Percentiles rank a stretch among this genome's conserved stretches.
These are phyloP conservation scores for Hyles vespertilio DNA, from an alignment of 1,140 invertebrate genomes.

Conservation along the genomic window DNA sequence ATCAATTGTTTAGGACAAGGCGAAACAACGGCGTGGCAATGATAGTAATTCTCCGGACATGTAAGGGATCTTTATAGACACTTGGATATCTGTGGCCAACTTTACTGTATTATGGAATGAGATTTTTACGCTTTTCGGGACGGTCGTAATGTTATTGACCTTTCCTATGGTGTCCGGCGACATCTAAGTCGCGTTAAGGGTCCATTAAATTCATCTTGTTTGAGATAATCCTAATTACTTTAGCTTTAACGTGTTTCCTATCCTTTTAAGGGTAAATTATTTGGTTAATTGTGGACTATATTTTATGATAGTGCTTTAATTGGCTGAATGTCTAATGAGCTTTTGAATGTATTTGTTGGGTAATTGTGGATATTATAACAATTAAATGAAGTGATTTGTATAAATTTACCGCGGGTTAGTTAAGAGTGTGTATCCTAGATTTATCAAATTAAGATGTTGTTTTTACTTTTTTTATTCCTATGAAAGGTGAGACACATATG, in stretches of 20 bases:
- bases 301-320: too few species aligned
- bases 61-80: constrained; percentile 33
- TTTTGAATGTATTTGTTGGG: too few species aligned
- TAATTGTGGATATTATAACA: too few species aligned
- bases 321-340: too few species aligned
- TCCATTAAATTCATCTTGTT: constrained; percentile 8
- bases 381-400: too few species aligned
- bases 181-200: constrained; percentile 14
- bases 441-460: too few species aligned
- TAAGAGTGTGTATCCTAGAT: too few species aligned
- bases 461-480: too few species aligned
- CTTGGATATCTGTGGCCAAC: constrained; percentile 33
- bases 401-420: too few species aligned
- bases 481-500: too few species aligned
- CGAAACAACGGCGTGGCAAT: constrained; percentile 53
- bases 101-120: constrained; percentile 31
- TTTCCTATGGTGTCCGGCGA: constrained; percentile 16
- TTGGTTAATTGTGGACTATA: too few species aligned
- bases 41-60: constrained; percentile 46
- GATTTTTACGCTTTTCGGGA: constrained; percentile 32
- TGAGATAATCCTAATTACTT: constrained; percentile 13
- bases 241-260: constrained; percentile 1
- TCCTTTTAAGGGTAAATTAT: not conserved
- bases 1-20: constrained; percentile 71
- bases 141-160: constrained; percentile 32